Base-by-base conservation (phyloP, 2,888 invertebrate genomes). In the Xestia ashworthii region DNA sequence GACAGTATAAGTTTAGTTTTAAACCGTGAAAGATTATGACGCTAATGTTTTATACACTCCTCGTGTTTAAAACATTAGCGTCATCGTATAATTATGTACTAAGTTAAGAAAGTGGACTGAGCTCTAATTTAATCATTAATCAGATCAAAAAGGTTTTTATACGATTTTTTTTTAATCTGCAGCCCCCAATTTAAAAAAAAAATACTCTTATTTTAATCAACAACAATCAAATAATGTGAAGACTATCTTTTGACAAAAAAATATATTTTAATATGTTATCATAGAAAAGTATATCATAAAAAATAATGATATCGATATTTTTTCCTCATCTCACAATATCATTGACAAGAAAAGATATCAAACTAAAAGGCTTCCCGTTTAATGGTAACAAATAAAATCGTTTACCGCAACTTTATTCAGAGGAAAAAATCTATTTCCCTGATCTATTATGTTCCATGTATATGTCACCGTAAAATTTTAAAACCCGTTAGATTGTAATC, bases 361-460 rank as follows among this genome's bases (percentile, higher is more conserved):
- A 80, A 60, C 60, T 74, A 65, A 80, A 80, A 80, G 71, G 76
- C 32, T 72, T 86, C 70, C 22, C 55, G 41, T 71, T 75, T 71
- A 66, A 60, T 60, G 50, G 55, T 41, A 74, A 74, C 55, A 80
- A 84, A 85, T 78, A 87, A 77, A 82, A 77, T 62, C 67, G 66
- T 84, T 80, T 72, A 80, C 64, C 76, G 44, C 78, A 78, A 79
- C 62, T 74, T 72, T 74, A 62, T 82, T 86, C 80, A 74, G 9
- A 22, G 53, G 85, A 85, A 83, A 84, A 86, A 82, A 83, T 76
- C 71, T 72, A 83, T 89, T 84, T 87, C 78, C 75, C 41, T 25
- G 41, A 65, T 86, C 76, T 84, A 82, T 84, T 85, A 79, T 78
- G 22, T 55, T 76, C 12, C 67, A 58, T 55, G 25, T 58, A 74